Evolutionary conservation across 92 coral and sea anemone species (phyloP), one percentile per base, ranked within the genome.

Genomic region (Umimayanthus chanpuru): DNA sequence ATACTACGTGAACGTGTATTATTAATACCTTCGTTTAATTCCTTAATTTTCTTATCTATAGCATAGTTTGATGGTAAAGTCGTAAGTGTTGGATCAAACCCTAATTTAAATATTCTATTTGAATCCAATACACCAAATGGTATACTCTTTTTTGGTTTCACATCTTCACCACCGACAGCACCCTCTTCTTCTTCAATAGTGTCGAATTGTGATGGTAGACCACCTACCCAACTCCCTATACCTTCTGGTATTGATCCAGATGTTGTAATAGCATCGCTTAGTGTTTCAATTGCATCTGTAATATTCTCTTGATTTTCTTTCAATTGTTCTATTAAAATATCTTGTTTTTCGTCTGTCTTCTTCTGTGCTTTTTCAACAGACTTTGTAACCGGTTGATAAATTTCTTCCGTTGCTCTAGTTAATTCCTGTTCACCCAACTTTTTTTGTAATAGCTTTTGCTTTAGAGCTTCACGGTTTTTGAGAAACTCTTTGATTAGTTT

Each of bases 121-220:
- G 82, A 32, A 11, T 86, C 89, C 55, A 49, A 0, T 44, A 6
- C 18, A 11, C 15, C 15, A 26, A 86, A 86, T n/a, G 10, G 77
- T 14, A 82, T 0, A 25, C 26, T 26, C 11, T 11, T 65, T 81
- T 55, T 81, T 81, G 81, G 82, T 81, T 65, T 65, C 82, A 72
- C 89, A 2, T 85, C 88, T 3, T 73, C 26, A 43, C 81, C 81
- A 73, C 64, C 88, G 43, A 71, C 81, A 32, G 72, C 90, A 23
- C 74, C 89, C 80, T 88, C 91, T 43, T 88, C 73, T 56, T 67
- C 76, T 80, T 88, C 77, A 47, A 88, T 47, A 53, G 84, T 28
- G 18, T 81, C 91, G 38, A 38, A 47, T 44, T 82, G 86, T 44
- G 91, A 88, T 88, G 91, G 72, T 81, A 88, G 41, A n/a, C 61